phyloP scores from a whole-genome alignment of 2,888 invertebrate genomes.

The Uropetala carovei region DNA sequence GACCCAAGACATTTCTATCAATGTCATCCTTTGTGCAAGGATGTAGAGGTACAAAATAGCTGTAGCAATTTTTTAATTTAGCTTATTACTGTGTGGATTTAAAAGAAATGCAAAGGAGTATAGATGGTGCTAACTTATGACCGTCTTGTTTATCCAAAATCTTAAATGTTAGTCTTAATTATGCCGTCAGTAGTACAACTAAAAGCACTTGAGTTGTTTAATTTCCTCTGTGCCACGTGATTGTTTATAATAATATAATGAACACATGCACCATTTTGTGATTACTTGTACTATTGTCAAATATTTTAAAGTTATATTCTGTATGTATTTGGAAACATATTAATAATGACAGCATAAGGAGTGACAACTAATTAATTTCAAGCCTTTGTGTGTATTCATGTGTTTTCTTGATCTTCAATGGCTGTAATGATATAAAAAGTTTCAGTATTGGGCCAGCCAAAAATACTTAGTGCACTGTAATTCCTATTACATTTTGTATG shows the following conservation, averaged over 20 bases:
- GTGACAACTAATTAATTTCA: no score
- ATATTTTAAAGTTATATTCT: neutral
- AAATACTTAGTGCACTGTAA: neutral
- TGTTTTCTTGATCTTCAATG: neutral
- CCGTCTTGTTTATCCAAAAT: neutral
- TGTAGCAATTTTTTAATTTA: conserved; percentile 44
- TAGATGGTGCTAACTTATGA: conserved; percentile 35
- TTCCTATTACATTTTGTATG: neutral
- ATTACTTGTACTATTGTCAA: conserved; percentile 22
- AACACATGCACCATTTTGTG: conserved; percentile 40
- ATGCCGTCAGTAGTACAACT: neutral
- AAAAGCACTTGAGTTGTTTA: conserved; percentile 35
- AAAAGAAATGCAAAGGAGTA: neutral
- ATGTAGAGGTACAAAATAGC: conserved; percentile 50
- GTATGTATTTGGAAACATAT: neutral
- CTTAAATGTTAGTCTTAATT: conserved; percentile 33
- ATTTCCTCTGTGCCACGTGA: neutral
- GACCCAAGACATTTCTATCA: neutral
- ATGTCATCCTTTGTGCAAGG: conserved; percentile 36
- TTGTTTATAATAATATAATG: conserved; percentile 25
- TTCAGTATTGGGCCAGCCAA: neutral
- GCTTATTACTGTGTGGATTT: conserved; percentile 16
- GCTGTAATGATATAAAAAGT: neutral
- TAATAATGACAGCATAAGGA: neutral
- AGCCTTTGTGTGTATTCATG: neutral